Evolutionary conservation across 2,797 vertebrate species (phyloP).

Genomic region (Enteromius radiatus): DNA sequence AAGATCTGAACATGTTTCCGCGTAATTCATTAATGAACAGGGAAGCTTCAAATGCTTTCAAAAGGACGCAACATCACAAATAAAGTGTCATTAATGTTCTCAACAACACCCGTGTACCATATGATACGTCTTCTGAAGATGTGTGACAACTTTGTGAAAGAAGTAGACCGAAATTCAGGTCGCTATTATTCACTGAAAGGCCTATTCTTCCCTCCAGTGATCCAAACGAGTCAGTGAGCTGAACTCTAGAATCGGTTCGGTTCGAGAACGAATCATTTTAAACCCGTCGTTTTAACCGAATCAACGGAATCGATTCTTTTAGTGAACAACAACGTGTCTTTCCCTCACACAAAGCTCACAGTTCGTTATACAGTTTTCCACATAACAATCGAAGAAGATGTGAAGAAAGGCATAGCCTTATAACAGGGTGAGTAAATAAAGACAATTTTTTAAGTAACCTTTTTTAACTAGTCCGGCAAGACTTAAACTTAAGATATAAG

Average conservation of each 20-base stretch:
- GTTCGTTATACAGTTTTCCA: not conserved
- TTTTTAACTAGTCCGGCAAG: not conserved
- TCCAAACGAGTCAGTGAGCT: not conserved
- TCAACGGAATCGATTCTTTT: not conserved
- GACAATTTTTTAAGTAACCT: not conserved
- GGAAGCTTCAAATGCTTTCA: not conserved
- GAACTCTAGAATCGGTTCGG: not conserved
- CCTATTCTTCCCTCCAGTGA: not conserved
- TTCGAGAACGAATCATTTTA: not conserved
- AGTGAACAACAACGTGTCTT: not conserved
- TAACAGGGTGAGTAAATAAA: not conserved
- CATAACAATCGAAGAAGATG: not conserved
- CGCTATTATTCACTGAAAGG: not conserved
- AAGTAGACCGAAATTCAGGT: not conserved
- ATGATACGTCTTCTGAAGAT: not conserved
- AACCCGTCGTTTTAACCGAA: not conserved
- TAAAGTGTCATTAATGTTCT: not conserved
- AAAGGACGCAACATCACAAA: not conserved
- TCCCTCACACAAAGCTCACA: not conserved
- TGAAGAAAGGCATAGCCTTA: not conserved
- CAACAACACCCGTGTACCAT: not conserved
- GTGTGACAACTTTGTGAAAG: not conserved
- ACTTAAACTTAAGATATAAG: not conserved
- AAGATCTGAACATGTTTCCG: too few species aligned
- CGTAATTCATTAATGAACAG: not conserved